Conservation (phyloP, 1,140 invertebrate species). For the Branchinecta lindahli region DNA sequence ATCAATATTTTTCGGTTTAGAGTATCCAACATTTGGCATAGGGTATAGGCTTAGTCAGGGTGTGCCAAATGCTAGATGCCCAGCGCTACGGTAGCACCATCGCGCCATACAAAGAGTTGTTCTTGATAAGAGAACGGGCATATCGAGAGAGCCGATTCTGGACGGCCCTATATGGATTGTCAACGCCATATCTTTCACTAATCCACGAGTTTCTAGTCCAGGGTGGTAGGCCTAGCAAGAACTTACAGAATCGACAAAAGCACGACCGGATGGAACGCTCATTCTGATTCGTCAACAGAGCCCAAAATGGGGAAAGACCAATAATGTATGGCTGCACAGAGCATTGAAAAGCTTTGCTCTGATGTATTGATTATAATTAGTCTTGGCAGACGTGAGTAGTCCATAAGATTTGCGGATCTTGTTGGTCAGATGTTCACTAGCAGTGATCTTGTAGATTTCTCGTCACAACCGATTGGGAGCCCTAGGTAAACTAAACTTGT, state of each 20-base stretch:
- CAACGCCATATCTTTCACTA: slow-evolving; percentile 8
- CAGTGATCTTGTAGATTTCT: slow-evolving; percentile 2
- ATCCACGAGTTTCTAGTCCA: slow-evolving; percentile 5
- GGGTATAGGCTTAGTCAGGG: too few species aligned
- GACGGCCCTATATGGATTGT: background rate
- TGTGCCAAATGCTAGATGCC: too few species aligned
- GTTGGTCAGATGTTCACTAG: slow-evolving; percentile 8
- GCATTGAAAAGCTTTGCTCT: slow-evolving; percentile 1
- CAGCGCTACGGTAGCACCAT: too few species aligned
- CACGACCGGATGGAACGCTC: background rate
- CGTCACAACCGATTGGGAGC: slow-evolving; percentile 4
- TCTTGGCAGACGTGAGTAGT: slow-evolving; percentile 1
- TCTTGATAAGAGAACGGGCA: background rate
- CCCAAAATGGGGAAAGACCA: slow-evolving; percentile 7
- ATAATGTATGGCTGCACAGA: background rate
- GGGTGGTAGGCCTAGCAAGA: background rate
- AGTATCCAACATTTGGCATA: too few species aligned
- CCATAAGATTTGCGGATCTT: slow-evolving; percentile 5
- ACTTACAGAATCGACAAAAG: slow-evolving; percentile 6
- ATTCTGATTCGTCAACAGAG: slow-evolving; percentile 1
- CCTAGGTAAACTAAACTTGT: background rate
- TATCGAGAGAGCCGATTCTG: background rate
- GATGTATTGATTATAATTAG: slow-evolving; percentile 1
- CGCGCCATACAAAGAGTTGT: background rate
- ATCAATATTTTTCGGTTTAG: too few species aligned